Evolutionary conservation across 1,140 invertebrate species (phyloP).

Genomic region (Luehdorfia chinensis): DNA sequence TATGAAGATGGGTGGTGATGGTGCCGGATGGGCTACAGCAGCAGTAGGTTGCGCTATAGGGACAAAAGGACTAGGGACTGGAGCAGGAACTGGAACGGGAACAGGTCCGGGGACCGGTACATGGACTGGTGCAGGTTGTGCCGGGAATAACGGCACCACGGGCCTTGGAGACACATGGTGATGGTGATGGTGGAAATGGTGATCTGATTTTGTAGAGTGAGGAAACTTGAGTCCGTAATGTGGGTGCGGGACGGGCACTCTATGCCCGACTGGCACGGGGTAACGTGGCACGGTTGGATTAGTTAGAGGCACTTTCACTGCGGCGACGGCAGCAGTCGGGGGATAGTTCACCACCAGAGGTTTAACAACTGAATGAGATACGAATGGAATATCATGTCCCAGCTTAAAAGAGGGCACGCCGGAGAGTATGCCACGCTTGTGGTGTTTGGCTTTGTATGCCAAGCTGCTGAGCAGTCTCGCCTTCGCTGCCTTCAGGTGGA

Average conservation of each 20-base stretch:
- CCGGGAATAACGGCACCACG: conserved; percentile 43
- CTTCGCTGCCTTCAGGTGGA: conserved; percentile 50
- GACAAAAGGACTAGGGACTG: conserved; percentile 24
- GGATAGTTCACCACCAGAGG: conserved; percentile 70
- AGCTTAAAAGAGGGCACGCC: conserved; percentile 64
- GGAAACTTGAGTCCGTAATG: conserved; percentile 61
- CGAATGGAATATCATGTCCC: conserved; percentile 65
- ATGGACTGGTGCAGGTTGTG: conserved; percentile 29
- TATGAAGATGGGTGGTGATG: conserved; percentile 31
- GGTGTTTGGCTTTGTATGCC: conserved; percentile 42
- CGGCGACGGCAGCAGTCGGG: conserved; percentile 58
- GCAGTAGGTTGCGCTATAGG: conserved; percentile 43
- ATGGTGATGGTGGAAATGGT: conserved; percentile 65
- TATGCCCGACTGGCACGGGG: conserved; percentile 48
- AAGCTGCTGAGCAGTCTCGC: conserved; percentile 42
- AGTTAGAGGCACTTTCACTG: conserved; percentile 63
- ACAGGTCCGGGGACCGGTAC: conserved; percentile 32
- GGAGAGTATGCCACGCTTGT: conserved; percentile 65
- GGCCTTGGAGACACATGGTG: conserved; percentile 57
- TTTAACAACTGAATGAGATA: conserved; percentile 70
- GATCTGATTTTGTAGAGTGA: conserved; percentile 50
- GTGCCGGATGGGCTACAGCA: conserved; percentile 25
- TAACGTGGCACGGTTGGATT: conserved; percentile 45
- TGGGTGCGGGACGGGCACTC: conserved; percentile 50
- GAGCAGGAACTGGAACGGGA: conserved; percentile 25